phyloP scores from a whole-genome alignment of 2,113 vertebrate genomes.

The Alaudala cheleensis region DNA sequence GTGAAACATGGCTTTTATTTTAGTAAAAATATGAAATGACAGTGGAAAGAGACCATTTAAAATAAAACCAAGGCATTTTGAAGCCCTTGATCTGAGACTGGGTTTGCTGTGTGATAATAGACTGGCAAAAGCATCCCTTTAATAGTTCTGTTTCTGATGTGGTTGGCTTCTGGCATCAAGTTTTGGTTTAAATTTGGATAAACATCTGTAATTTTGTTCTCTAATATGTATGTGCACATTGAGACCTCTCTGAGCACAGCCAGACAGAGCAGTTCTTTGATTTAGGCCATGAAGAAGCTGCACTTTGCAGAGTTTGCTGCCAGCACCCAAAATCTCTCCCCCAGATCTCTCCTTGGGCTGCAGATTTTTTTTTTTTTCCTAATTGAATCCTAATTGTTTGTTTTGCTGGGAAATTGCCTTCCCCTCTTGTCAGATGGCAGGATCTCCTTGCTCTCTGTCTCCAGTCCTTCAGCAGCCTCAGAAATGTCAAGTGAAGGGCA shows the following conservation, averaged over 20 bases:
- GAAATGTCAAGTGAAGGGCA: conserved; percentile 42
- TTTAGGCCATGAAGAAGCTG: background rate
- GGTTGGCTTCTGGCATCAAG: background rate
- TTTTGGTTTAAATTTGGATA: background rate
- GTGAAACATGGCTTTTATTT: background rate
- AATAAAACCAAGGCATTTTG: background rate
- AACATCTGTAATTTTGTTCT: background rate
- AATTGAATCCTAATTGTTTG: background rate
- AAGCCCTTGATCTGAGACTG: background rate
- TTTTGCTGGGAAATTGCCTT: conserved; percentile 10
- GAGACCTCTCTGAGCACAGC: background rate
- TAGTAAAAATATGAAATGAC: background rate
- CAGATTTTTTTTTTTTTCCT: conserved; percentile 1
- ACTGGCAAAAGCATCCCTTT: background rate
- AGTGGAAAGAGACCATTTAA: background rate
- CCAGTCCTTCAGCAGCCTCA: background rate
- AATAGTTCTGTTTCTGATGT: background rate
- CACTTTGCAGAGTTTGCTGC: background rate
- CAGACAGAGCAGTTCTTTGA: background rate
- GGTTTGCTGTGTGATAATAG: background rate
- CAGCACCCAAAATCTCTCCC: background rate
- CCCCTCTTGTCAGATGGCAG: background rate
- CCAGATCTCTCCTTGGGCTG: background rate
- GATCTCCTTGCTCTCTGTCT: background rate
- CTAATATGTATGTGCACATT: background rate